Evolutionary conservation across 2,888 invertebrate genomes (phyloP).

Genomic region (Leucania comma): DNA sequence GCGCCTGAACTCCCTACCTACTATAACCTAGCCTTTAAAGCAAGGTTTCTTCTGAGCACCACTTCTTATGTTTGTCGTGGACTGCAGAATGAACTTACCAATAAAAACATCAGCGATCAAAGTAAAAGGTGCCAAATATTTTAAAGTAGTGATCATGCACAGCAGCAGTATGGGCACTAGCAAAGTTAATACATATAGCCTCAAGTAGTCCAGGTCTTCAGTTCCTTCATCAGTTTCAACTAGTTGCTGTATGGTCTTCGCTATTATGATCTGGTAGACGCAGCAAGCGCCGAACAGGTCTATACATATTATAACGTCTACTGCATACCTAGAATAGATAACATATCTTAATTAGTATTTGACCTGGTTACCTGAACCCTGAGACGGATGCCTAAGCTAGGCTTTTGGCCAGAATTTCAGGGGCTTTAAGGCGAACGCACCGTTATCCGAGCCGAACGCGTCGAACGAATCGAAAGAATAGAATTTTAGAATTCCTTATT

Average conservation of each 20-base stretch:
- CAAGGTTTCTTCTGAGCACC: too few relatives aligned
- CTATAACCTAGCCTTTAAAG: too few relatives aligned
- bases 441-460: too few relatives aligned
- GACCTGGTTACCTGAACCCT: too few relatives aligned
- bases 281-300: constrained; percentile 87
- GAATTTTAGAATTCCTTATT: too few relatives aligned
- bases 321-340: constrained; percentile 68
- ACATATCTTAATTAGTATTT: neutral
- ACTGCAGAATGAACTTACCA: constrained; percentile 70
- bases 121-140: constrained; percentile 86
- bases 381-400: too few relatives aligned
- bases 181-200: constrained; percentile 79
- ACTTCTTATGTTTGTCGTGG: too few relatives aligned
- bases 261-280: constrained; percentile 87
- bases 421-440: too few relatives aligned
- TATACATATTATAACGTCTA: constrained; percentile 82
- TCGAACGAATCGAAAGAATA: too few relatives aligned
- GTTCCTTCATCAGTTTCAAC: constrained; percentile 66
- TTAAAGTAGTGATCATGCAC: constrained; percentile 86
- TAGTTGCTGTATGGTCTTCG: constrained; percentile 83
- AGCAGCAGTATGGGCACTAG: constrained; percentile 82
- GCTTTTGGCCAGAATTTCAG: too few relatives aligned
- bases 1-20: too few relatives aligned
- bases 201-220: constrained; percentile 71
- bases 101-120: constrained; percentile 84